A percentile compares a stretch with the other conserved stretches of the same genome.
These are phyloP conservation scores for Saccostrea cuccullata DNA, from an alignment of 1,140 invertebrate genomes.

Conservation along the genomic window DNA sequence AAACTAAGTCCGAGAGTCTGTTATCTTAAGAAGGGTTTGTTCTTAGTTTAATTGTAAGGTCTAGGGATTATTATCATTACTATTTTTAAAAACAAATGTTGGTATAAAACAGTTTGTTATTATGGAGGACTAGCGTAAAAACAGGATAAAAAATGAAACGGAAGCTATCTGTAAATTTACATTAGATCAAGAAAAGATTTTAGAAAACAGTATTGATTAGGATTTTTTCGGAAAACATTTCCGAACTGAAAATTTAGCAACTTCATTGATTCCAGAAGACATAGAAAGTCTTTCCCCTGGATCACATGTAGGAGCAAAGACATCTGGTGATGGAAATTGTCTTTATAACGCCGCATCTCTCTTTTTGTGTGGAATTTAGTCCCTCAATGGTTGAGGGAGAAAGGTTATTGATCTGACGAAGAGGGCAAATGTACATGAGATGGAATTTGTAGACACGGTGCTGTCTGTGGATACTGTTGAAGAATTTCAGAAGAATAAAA, in stretches of 20 bases:
- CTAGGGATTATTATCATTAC: too few species aligned
- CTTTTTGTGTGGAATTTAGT: not conserved
- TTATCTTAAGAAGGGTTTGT: too few species aligned
- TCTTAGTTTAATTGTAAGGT: too few species aligned
- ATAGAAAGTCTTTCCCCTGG: not conserved
- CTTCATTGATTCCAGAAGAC: not conserved
- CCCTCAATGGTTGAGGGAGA: not conserved
- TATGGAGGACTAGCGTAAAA: too few species aligned
- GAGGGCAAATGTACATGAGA: not conserved
- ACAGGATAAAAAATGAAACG: not conserved
- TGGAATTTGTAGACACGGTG: not conserved
- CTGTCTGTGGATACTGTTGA: not conserved
- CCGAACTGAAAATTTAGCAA: not conserved
- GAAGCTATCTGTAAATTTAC: not conserved
- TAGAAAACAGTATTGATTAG: not conserved
- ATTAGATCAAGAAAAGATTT: not conserved
- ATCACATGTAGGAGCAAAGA: not conserved
- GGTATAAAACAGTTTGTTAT: too few species aligned
- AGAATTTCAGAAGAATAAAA: not conserved
- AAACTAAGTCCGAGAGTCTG: too few species aligned
- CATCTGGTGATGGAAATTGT: conserved; percentile 1
- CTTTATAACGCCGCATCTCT: not conserved
- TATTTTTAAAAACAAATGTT: too few species aligned
- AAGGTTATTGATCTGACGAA: not conserved
- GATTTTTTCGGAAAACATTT: not conserved